These are phyloP conservation scores for Aramus guarauna DNA, from an alignment of 2,113 vertebrate species.

Conservation along the genomic window DNA sequence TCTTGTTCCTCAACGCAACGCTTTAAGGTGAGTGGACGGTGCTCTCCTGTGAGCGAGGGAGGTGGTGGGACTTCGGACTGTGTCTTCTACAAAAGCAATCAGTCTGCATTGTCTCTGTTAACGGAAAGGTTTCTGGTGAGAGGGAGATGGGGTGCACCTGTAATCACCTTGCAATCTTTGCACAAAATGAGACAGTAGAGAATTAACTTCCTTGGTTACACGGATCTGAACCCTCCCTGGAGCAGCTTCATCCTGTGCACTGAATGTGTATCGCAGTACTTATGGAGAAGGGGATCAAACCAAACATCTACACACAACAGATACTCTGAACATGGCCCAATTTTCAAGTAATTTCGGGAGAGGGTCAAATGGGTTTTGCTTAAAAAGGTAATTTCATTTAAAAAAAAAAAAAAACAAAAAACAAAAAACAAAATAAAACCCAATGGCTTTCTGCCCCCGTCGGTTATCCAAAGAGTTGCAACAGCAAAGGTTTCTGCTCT, in stretches of 20 bases:
- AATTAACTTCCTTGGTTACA: not conserved
- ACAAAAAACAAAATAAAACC: not conserved
- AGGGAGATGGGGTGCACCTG: not conserved
- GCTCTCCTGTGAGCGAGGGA: not conserved
- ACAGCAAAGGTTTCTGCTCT: not conserved
- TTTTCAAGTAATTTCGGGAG: not conserved
- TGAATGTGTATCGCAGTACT: rapidly evolving
- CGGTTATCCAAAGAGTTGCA: not conserved
- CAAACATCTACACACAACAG: not conserved
- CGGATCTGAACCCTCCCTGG: not conserved
- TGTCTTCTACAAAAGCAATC: not conserved
- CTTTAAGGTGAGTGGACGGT: too few relatives aligned
- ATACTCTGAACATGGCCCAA: not conserved
- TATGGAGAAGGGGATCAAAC: not conserved
- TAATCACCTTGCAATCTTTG: not conserved
- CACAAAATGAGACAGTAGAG: not conserved
- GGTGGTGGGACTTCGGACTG: not conserved
- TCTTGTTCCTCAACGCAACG: not conserved
- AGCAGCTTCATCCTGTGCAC: not conserved
- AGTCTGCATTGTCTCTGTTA: not conserved
- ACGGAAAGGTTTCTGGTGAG: not conserved
- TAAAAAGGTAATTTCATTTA: not conserved
- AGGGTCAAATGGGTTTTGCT: not conserved
- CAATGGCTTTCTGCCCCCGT: not conserved
- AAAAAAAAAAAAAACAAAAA: not conserved